Evolutionary conservation across 2,113 vertebrate species (phyloP), one percentile per base, ranked within the genome.

Genomic region (Chaenogobius annularis): DNA sequence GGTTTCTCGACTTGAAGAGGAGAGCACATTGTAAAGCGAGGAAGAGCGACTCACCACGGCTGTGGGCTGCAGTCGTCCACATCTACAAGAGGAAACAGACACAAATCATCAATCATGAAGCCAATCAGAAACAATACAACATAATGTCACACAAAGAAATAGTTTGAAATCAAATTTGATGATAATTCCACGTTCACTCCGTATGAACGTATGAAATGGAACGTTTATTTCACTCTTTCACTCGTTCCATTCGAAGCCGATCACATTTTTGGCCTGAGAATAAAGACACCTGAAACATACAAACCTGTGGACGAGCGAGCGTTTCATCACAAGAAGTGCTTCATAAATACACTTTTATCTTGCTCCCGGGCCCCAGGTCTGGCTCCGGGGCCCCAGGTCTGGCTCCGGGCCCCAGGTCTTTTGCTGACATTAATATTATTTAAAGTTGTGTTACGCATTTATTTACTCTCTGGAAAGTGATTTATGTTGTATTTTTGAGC

Each of bases 1-100:
- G n/a, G n/a, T n/a, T n/a, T n/a, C n/a, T n/a, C n/a, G n/a, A n/a
- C n/a, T n/a, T n/a, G n/a, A n/a, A n/a, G n/a, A n/a, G n/a, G n/a
- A n/a, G n/a, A n/a, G n/a, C n/a, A n/a, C n/a, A n/a, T n/a, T n/a
- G n/a, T n/a, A n/a, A n/a, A n/a, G n/a, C n/a, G n/a, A n/a, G n/a
- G n/a, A n/a, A n/a, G n/a, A n/a, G n/a, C n/a, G n/a, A n/a, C 96
- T 95, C 89, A 99, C 97, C 97, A 98, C 1, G 97, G 97, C 77
- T 96, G 94, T 44, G 97, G 96, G 68, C 94, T 98, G 84, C 97
- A 99, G 86, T 99, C 96, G 19, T 98, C 95, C 17, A 95, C 94
- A 74, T 98, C 97, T 99, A 91, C 0, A 48, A 35, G 68, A 50
- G 22, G 46, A 58, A 11, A 72, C 17, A 62, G 74, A n/a, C 1